Evolutionary conservation across 1,140 invertebrate genomes (phyloP).

Genomic region (Ips typographus): DNA sequence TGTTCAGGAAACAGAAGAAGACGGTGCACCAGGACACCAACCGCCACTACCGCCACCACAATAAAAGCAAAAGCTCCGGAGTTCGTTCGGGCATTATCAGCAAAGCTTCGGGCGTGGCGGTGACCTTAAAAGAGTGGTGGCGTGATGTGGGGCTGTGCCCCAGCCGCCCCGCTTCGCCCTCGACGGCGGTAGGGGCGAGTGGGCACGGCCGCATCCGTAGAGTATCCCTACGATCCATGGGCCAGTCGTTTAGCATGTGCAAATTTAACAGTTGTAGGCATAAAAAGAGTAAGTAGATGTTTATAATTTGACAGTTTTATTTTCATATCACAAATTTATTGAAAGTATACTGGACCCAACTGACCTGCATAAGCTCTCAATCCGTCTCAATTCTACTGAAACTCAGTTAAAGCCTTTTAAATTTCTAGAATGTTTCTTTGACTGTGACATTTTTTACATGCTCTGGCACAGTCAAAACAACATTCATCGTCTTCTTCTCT

Average conservation of each 20-base stretch:
- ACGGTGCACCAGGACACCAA: constrained; percentile 16
- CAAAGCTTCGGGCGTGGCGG: constrained; percentile 50
- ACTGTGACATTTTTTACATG: too few species aligned
- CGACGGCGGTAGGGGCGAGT: constrained; percentile 28
- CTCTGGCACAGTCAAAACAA: too few species aligned
- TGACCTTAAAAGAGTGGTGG: constrained; percentile 53
- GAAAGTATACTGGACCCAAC: too few species aligned
- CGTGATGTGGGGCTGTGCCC: constrained; percentile 53
- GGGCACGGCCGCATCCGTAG: constrained; percentile 38
- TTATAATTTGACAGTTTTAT: too few species aligned
- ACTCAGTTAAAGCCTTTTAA: too few species aligned
- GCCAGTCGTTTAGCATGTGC: constrained; percentile 53
- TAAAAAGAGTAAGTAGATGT: constrained; percentile 50
- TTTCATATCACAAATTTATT: too few species aligned
- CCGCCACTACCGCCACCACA: constrained; percentile 14
- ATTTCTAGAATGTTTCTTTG: too few species aligned
- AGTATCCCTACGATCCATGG: constrained; percentile 48
- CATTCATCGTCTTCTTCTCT: too few species aligned
- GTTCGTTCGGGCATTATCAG: constrained; percentile 39
- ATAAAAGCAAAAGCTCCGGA: background rate
- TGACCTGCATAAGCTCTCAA: too few species aligned
- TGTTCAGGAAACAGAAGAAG: constrained; percentile 28
- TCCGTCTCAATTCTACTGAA: too few species aligned
- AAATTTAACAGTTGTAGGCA: constrained; percentile 51
- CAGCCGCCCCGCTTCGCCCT: constrained; percentile 42